Conservation (phyloP, 1,140 invertebrate species). For the Bombus polaris region DNA sequence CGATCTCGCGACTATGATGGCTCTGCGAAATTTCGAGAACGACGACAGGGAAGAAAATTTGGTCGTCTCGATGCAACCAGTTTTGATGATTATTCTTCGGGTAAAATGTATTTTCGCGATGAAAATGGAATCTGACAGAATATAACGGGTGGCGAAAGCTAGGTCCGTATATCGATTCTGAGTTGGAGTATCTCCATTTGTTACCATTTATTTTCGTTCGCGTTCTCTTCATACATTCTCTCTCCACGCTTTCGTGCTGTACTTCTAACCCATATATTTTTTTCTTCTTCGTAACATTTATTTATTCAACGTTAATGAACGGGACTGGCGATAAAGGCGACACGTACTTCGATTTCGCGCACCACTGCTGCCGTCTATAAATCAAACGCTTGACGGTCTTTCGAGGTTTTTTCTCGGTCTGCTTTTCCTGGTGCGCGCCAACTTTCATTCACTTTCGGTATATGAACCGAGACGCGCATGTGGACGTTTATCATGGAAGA, state of each 20-base stretch:
- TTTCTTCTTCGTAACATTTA: neutral
- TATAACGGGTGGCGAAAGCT: neutral
- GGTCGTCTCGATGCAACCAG: neutral
- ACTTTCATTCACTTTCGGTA: conserved; percentile 47
- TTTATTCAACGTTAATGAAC: conserved; percentile 35
- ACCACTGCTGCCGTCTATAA: conserved; percentile 32
- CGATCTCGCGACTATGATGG: neutral
- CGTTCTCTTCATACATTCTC: neutral
- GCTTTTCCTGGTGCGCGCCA: conserved; percentile 4
- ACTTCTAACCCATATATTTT: neutral
- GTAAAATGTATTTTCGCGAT: neutral
- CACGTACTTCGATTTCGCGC: conserved; percentile 37
- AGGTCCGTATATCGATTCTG: conserved; percentile 19
- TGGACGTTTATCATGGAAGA: conserved; percentile 32
- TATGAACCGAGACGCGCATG: conserved; percentile 25
- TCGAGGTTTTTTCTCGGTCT: conserved; percentile 26
- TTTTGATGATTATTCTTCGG: neutral
- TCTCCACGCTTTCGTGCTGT: neutral
- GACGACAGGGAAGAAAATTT: neutral
- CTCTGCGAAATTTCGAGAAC: neutral
- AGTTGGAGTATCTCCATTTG: neutral
- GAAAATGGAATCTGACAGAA: conserved; percentile 12
- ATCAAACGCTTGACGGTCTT: conserved; percentile 60
- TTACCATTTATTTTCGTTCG: conserved; percentile 16
- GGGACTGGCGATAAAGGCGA: conserved; percentile 26